Conservation (phyloP, 2,113 vertebrate genomes). For the Rhynchomys soricoides region DNA sequence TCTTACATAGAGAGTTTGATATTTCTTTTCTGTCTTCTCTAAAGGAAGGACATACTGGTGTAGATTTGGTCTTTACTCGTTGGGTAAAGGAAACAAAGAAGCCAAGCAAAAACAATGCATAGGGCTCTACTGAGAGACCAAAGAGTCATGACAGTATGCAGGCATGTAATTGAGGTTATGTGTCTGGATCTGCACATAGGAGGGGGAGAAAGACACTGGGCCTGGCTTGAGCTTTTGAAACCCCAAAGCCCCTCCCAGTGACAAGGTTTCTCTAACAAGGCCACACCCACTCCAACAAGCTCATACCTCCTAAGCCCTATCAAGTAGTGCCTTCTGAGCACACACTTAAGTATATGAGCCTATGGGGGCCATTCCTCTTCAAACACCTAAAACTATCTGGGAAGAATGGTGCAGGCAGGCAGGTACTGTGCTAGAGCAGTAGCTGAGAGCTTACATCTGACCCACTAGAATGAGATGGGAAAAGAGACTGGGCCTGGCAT, state of each 20-base stretch:
- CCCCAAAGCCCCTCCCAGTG: not conserved
- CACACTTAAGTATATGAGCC: not conserved
- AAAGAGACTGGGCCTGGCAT: not conserved
- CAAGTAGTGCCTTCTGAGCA: not conserved
- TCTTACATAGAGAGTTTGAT: not conserved
- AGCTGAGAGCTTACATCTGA: not conserved
- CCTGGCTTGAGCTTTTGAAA: not conserved
- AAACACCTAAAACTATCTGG: not conserved
- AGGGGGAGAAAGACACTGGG: not conserved
- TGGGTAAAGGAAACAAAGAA: not conserved
- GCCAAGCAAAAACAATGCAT: not conserved
- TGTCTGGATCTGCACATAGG: not conserved
- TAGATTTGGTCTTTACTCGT: not conserved
- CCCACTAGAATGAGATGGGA: not conserved
- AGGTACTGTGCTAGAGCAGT: not conserved
- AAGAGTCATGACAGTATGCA: not conserved
- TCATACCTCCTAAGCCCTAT: not conserved
- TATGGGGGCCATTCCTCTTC: not conserved
- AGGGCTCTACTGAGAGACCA: not conserved
- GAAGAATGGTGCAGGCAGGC: not conserved
- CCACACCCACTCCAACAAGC: not conserved
- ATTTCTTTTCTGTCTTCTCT: not conserved
- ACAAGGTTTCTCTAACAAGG: not conserved
- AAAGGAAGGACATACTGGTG: not conserved
- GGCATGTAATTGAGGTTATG: not conserved